Conservation (phyloP, 2,888 invertebrate species). For the Carterocephalus palaemon region DNA sequence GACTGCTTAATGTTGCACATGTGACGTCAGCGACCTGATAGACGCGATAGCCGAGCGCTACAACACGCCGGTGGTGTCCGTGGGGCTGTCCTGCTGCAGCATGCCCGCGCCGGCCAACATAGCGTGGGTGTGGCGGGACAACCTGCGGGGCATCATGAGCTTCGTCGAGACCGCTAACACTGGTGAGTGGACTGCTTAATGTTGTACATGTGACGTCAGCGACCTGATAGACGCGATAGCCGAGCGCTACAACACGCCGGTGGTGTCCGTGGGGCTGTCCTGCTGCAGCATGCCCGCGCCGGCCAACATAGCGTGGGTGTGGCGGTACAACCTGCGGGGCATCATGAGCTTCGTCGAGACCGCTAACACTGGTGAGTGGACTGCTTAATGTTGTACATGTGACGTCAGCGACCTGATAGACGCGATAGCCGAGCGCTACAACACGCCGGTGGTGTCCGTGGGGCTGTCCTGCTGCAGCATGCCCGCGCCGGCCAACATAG, state of each 20-base stretch:
- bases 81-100: constrained; percentile 89
- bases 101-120: constrained; percentile 84
- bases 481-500: constrained; percentile 83
- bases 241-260: constrained; percentile 81
- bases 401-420: constrained; percentile 77
- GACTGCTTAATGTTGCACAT: too few relatives aligned
- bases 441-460: constrained; percentile 83
- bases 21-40: constrained; percentile 75
- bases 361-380: constrained; percentile 80
- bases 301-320: constrained; percentile 82
- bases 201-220: too few relatives aligned
- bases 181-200: too few relatives aligned
- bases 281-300: constrained; percentile 90
- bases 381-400: too few relatives aligned
- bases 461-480: constrained; percentile 91
- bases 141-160: constrained; percentile 81
- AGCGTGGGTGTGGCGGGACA: constrained; percentile 85
- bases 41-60: constrained; percentile 81
- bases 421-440: constrained; percentile 80
- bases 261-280: constrained; percentile 85
- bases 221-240: constrained; percentile 80
- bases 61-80: constrained; percentile 82
- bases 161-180: constrained; percentile 81
- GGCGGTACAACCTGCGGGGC: constrained; percentile 83
- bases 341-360: constrained; percentile 81